phyloP scores from a whole-genome alignment of 30 jellyfish, hydroid and myxozoan genomes.

The Chrysaora quinquecirrha region DNA sequence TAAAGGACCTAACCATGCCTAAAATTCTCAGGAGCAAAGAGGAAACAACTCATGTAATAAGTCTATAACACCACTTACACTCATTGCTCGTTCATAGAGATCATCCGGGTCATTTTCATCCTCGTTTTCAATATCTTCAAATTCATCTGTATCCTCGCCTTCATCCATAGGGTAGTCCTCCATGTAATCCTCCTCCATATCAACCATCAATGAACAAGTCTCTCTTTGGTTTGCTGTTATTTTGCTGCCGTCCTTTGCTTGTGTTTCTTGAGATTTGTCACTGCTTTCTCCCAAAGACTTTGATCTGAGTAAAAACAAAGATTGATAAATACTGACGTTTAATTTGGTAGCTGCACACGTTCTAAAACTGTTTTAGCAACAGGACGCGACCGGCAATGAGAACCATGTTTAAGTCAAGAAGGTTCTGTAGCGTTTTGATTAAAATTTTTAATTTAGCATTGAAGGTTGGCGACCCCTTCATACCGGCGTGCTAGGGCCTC shows the following conservation, averaged over 20 bases:
- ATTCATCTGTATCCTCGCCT: slow-evolving; percentile 95
- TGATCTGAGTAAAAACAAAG: neutral
- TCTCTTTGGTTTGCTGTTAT: slow-evolving; percentile 19
- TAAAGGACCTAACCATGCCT: no score
- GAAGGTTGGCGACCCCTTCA: no score
- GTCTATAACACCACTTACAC: slow-evolving; percentile 80
- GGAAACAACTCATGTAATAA: no score
- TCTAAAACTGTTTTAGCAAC: no score
- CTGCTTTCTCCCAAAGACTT: slow-evolving; percentile 9
- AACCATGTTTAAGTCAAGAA: no score
- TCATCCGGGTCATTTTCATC: slow-evolving; percentile 94
- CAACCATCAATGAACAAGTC: slow-evolving; percentile 66
- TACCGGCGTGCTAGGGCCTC: no score
- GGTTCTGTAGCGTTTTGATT: no score
- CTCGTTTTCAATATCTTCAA: slow-evolving; percentile 93
- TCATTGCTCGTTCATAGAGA: slow-evolving; percentile 80
- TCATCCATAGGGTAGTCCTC: slow-evolving; percentile 79
- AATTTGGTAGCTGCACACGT: no score
- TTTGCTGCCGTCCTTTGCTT: slow-evolving; percentile 32
- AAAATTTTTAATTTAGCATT: no score
- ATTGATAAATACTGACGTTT: no score
- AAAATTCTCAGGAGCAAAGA: no score
- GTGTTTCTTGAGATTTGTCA: neutral
- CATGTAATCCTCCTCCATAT: slow-evolving; percentile 81
- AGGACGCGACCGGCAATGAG: no score